These are phyloP conservation scores for Tenodera sinensis DNA, from an alignment of 2,888 invertebrate genomes.

Conservation along the genomic window DNA sequence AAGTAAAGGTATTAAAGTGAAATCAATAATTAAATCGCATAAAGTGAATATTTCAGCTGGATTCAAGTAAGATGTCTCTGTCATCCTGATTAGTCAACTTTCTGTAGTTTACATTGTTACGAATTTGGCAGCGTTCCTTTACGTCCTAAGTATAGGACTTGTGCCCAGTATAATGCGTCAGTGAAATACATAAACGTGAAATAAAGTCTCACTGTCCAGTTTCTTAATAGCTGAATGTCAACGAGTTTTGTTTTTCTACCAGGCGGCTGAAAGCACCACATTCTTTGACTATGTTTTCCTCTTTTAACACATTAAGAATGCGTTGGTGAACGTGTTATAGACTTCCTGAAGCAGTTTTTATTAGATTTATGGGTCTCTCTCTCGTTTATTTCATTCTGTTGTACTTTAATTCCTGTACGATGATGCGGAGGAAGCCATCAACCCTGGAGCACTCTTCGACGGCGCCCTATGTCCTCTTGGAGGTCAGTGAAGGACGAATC, in stretches of 20 bases:
- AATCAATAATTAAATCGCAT: too few species aligned
- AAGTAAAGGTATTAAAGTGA: too few species aligned
- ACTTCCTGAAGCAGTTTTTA: not conserved
- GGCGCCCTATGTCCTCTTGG: not conserved
- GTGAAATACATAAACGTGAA: not conserved
- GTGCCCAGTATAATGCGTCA: too few species aligned
- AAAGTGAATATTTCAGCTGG: too few species aligned
- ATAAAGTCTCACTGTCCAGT: not conserved
- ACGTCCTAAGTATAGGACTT: too few species aligned
- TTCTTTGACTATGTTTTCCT: not conserved
- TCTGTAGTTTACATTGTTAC: too few species aligned
- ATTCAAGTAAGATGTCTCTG: too few species aligned
- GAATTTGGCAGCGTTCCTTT: too few species aligned
- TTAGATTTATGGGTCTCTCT: not conserved
- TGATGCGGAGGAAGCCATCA: not conserved
- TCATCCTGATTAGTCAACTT: too few species aligned
- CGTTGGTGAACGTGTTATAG: not conserved
- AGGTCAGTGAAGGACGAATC: conserved; percentile 8
- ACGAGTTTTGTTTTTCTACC: too few species aligned
- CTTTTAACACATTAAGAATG: not conserved
- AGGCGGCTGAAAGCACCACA: not conserved
- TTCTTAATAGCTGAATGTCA: not conserved
- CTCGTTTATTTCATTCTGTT: not conserved
- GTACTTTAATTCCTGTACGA: not conserved
- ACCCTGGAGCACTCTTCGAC: not conserved